Evolutionary conservation across 2,888 invertebrate genomes (phyloP).

Genomic region (Lottia scabra): DNA sequence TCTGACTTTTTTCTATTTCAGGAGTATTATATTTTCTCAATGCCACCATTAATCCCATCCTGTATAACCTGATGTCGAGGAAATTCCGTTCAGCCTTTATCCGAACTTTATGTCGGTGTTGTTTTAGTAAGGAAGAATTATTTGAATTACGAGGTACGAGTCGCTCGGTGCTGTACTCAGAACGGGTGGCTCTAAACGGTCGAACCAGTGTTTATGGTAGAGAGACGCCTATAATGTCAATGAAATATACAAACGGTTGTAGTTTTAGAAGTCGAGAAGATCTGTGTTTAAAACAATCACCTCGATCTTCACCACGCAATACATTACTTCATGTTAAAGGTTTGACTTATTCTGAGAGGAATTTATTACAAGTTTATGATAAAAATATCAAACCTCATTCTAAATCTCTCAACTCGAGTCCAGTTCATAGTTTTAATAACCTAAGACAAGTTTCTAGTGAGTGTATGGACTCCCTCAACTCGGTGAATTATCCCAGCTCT

Average conservation of each 20-base stretch:
- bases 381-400: not conserved
- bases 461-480: not conserved
- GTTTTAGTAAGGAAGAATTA: slow-evolving; percentile 39
- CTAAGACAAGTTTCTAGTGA: not conserved
- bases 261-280: not conserved
- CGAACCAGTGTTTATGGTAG: not conserved
- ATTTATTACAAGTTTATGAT: not conserved
- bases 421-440: not conserved
- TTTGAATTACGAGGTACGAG: slow-evolving; percentile 34
- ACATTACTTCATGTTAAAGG: not conserved
- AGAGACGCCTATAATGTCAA: not conserved
- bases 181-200: not conserved
- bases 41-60: slow-evolving; percentile 91
- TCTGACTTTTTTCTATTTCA: slow-evolving; percentile 39
- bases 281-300: too few relatives aligned
- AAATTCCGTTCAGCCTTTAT: slow-evolving; percentile 94
- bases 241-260: not conserved
- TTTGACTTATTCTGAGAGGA: not conserved
- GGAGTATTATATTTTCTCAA: slow-evolving; percentile 93
- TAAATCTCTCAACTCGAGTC: not conserved
- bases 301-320: not conserved
- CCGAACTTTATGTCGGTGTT: slow-evolving; percentile 72
- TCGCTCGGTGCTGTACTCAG: slow-evolving; percentile 12
- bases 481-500: not conserved
- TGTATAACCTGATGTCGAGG: slow-evolving; percentile 94